Evolutionary conservation across 2,113 vertebrate species (phyloP).

Genomic region (Pholis gunnellus): DNA sequence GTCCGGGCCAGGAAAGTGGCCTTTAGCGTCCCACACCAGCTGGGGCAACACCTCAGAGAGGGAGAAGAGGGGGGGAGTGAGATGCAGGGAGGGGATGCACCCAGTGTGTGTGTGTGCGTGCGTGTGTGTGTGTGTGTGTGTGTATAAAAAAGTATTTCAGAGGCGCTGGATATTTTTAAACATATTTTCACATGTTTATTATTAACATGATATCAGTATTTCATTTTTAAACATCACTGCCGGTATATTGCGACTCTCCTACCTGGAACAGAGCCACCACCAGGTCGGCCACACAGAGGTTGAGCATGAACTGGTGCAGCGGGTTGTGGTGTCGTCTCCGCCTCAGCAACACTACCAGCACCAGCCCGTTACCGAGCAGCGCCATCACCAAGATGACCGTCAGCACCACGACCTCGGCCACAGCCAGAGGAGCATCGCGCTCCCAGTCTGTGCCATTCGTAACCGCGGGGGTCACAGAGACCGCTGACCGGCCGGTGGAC

Average conservation of each 20-base stretch:
- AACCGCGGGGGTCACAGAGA: slow-evolving; percentile 24
- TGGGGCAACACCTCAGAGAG: slow-evolving; percentile 87
- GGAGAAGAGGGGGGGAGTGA: slow-evolving; percentile 8
- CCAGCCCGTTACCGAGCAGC: slow-evolving; percentile 86
- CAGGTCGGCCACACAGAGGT: slow-evolving; percentile 90
- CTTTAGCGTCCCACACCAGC: slow-evolving; percentile 89
- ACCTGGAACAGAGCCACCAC: slow-evolving; percentile 90
- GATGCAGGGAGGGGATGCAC: not conserved
- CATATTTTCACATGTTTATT: not conserved
- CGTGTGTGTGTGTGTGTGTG: no score
- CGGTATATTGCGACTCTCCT: not conserved
- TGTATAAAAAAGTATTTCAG: no score
- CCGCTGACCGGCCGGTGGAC: slow-evolving; percentile 7
- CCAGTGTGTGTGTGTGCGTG: no score
- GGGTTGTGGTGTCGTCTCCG: slow-evolving; percentile 82
- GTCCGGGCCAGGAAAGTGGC: slow-evolving; percentile 87
- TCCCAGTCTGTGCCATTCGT: slow-evolving; percentile 49
- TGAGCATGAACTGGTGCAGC: slow-evolving; percentile 89
- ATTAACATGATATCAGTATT: not conserved
- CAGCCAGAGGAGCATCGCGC: slow-evolving; percentile 84
- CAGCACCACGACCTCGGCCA: slow-evolving; percentile 86
- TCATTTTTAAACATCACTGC: not conserved
- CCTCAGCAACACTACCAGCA: slow-evolving; percentile 84
- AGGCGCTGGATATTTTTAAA: no score
- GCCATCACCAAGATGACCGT: slow-evolving; percentile 84